Evolutionary conservation across 2,113 vertebrate genomes (phyloP), one percentile per base, ranked within the genome.

Genomic region (Indicator indicator): DNA sequence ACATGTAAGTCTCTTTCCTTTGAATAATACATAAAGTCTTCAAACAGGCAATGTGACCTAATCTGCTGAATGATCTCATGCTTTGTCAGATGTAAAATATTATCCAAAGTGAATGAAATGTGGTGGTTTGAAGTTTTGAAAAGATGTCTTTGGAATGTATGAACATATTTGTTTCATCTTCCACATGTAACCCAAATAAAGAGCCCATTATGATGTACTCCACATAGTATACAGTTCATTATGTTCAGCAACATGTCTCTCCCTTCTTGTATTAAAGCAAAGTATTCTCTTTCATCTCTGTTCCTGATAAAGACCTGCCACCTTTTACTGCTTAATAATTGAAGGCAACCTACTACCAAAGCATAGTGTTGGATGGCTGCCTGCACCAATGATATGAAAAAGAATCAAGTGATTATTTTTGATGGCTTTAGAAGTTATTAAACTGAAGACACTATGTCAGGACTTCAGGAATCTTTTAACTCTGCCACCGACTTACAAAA

Each of bases 251-350:
- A 72, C 81, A 76, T 95, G 73, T 94, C 97, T 97, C 86, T 95
- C 60, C 84, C 90, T 54, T 82, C 54, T 15, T 86, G 60, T 80
- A 72, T 92, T 90, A 96, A 96, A 96, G 94, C 46, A 65, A 70
- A 95, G 19, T 71, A 96, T 97, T 96, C 94, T 94, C 95, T 97
- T 97, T 97, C 78, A 97, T 97, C 91, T 93, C 80, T 42, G 28
- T 56, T 95, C 85, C 86, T 90, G 70, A 88, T 95, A 94, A 97
- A 97, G 91, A 94, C 94, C 88, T 97, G 96, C 64, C 90, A 90
- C 95, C 93, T 96, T 88, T 93, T 82, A 32, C 91, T 94, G 91
- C 88, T 97, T 94, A 97, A 97, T 97, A 96, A 97, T 97, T 96
- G 91, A 97, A 95, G 77, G 58, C 93, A 94, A 74, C 88, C 91